A percentile compares a stretch with the other conserved stretches of the same genome.
phyloP scores from a whole-genome alignment of 2,113 vertebrate genomes.

The Colius striatus region DNA sequence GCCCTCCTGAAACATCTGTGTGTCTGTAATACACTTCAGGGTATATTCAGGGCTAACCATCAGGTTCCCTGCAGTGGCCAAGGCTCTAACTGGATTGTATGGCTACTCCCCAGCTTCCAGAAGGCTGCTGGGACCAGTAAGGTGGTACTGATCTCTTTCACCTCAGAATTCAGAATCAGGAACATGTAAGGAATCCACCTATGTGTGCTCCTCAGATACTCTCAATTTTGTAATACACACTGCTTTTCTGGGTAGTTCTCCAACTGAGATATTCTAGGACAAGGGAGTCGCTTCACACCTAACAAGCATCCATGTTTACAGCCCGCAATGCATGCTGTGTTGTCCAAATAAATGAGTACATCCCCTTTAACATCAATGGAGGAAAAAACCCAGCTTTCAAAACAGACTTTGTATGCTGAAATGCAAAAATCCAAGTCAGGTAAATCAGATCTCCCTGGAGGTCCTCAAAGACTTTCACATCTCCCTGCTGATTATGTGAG shows the following conservation, averaged over 20 bases:
- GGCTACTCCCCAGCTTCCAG: not conserved
- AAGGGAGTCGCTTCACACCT: not conserved
- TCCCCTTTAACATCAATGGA: not conserved
- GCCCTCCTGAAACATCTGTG: not conserved
- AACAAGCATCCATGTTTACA: not conserved
- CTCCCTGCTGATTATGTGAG: not conserved
- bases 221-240: not conserved
- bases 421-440: not conserved
- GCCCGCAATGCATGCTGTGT: not conserved
- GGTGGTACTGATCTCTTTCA: not conserved
- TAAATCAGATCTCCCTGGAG: not conserved
- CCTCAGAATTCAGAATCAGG: not conserved
- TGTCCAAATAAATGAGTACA: not conserved
- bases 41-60: not conserved
- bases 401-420: not conserved
- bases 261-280: not conserved
- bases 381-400: not conserved
- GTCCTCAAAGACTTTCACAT: not conserved
- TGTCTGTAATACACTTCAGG: fast-evolving
- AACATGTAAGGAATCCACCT: not conserved
- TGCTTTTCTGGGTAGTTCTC: not conserved
- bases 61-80: not conserved
- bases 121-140: not conserved
- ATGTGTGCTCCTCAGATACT: not conserved
- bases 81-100: not conserved